A percentile compares a stretch with the other conserved stretches of the same genome.
Conservation (phyloP, 2,797 vertebrate species). For the Enteromius mattozi region DNA sequence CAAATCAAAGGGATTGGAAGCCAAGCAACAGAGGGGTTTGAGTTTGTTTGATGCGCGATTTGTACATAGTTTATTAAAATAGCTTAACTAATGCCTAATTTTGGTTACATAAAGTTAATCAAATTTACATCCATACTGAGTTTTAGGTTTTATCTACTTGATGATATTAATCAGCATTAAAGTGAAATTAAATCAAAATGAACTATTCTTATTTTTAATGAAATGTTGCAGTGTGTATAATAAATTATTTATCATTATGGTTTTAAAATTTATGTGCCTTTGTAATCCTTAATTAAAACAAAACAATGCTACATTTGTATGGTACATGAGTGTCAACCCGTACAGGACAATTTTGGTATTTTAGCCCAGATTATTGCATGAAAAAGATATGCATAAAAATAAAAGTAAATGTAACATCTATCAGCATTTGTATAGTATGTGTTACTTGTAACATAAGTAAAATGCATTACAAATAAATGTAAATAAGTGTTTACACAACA, state of each 20-base stretch:
- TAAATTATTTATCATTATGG: background rate
- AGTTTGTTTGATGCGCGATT: conserved; percentile 33
- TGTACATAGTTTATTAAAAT: conserved; percentile 28
- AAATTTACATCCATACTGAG: background rate
- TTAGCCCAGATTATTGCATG: background rate
- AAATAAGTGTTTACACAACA: background rate
- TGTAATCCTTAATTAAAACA: background rate
- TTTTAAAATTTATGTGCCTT: background rate
- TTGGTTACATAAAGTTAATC: conserved; percentile 4
- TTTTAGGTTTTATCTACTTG: conserved; percentile 13
- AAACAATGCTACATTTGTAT: background rate
- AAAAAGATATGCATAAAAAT: background rate
- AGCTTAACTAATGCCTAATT: conserved; percentile 4
- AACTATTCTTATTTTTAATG: background rate
- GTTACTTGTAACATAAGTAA: background rate
- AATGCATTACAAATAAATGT: background rate
- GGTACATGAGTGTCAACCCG: background rate
- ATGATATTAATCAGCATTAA: conserved; percentile 10
- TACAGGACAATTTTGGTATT: background rate
- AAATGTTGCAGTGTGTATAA: background rate
- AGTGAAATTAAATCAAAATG: background rate
- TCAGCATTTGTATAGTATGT: background rate
- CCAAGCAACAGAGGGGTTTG: conserved; percentile 37
- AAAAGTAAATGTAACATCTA: background rate
- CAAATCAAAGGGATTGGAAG: conserved; percentile 53